Percentiles rank a stretch among this genome's conserved stretches.
These are phyloP conservation scores for Pardalotus punctatus DNA, from an alignment of 2,113 vertebrate species.

Conservation along the genomic window DNA sequence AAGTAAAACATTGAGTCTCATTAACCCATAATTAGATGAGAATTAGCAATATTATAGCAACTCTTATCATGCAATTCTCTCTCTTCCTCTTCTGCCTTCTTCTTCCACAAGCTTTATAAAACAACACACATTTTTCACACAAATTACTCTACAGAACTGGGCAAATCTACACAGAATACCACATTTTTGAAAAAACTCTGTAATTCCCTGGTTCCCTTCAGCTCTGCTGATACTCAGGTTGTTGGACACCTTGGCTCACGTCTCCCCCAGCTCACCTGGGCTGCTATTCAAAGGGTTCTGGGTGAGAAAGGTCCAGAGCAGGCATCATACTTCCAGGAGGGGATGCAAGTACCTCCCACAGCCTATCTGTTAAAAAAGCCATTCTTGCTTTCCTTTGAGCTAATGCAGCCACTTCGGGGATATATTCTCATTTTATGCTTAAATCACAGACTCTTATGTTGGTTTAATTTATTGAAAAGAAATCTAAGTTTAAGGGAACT, in stretches of 20 bases:
- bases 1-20: neutral
- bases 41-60: neutral
- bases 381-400: neutral
- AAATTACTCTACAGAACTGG: neutral
- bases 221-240: neutral
- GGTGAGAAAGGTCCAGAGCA: neutral
- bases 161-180: neutral
- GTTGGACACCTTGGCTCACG: neutral
- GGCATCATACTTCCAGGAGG: neutral
- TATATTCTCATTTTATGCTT: neutral
- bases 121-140: neutral
- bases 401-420: neutral
- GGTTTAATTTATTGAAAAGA: neutral
- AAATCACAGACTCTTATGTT: neutral
- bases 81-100: neutral
- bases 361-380: neutral
- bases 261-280: neutral
- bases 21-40: neutral
- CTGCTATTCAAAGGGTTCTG: accelerated
- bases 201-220: neutral
- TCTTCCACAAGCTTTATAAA: neutral
- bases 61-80: neutral
- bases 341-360: neutral
- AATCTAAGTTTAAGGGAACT: neutral
- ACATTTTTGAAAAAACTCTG: neutral